A percentile compares a stretch with the other conserved stretches of the same genome.
These are phyloP conservation scores for Brachionus rotundiformis DNA, from an alignment of 1,140 invertebrate species.

Conservation along the genomic window DNA sequence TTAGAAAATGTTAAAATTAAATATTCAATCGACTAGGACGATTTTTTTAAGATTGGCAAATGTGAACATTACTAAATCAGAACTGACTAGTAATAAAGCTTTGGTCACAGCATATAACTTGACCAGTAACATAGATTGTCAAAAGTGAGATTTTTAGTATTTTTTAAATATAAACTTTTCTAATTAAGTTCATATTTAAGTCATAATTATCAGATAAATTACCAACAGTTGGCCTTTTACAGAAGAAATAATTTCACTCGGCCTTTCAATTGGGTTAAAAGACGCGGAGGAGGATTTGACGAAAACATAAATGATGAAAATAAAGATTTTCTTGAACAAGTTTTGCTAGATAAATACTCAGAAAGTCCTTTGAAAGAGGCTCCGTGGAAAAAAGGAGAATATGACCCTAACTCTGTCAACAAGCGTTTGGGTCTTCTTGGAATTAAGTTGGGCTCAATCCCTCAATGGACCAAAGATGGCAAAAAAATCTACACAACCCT, in stretches of 20 bases:
- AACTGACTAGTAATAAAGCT: not conserved
- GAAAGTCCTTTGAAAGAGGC: constrained; percentile 68
- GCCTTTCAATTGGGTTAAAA: constrained; percentile 31
- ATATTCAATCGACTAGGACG: constrained; percentile 27
- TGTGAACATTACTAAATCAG: not conserved
- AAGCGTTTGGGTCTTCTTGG: constrained; percentile 81
- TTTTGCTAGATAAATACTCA: constrained; percentile 70
- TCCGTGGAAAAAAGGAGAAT: constrained; percentile 67
- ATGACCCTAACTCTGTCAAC: constrained; percentile 65
- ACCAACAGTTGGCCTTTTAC: constrained; percentile 34
- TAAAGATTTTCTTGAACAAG: constrained; percentile 77
- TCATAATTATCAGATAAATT: not conserved
- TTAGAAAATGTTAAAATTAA: constrained; percentile 34
- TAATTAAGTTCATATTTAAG: not conserved
- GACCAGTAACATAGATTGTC: not conserved
- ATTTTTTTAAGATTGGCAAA: not conserved
- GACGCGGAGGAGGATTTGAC: constrained; percentile 57
- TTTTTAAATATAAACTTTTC: not conserved
- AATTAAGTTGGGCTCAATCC: constrained; percentile 87
- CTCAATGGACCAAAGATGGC: constrained; percentile 86
- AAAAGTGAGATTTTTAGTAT: not conserved
- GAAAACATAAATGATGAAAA: constrained; percentile 78
- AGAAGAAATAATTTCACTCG: constrained; percentile 34
- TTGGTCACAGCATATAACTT: not conserved
- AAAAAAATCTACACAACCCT: constrained; percentile 76